Percentiles rank a stretch among this genome's conserved stretches.
Evolutionary conservation across 2,888 invertebrate genomes (phyloP).

Genomic region (Amblyteles armatorius): DNA sequence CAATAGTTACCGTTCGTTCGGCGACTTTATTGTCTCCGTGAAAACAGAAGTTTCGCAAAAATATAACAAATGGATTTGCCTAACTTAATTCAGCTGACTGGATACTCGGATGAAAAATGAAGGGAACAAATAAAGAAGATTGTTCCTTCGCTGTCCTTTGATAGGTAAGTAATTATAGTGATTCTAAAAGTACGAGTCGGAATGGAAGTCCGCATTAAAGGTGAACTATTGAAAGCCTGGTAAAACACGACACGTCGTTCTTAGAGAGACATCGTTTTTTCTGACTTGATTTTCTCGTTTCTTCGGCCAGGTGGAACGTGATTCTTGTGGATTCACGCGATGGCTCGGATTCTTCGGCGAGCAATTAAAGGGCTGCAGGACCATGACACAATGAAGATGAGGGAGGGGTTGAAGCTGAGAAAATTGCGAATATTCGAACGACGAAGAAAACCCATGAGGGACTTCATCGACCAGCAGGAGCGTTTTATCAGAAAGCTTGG

Average conservation of each 20-base stretch:
- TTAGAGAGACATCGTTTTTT: not conserved
- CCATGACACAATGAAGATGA: not conserved
- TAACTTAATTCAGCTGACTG: too few relatives aligned
- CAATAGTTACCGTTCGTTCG: conserved; percentile 31
- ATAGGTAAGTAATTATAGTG: too few relatives aligned
- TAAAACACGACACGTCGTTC: too few relatives aligned
- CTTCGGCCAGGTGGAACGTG: not conserved
- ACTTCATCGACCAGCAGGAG: not conserved
- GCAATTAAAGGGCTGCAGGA: not conserved
- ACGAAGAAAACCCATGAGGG: not conserved
- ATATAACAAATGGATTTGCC: not conserved
- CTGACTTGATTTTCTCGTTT: not conserved
- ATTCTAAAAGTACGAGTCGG: too few relatives aligned
- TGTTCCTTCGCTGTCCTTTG: too few relatives aligned
- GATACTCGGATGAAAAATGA: too few relatives aligned
- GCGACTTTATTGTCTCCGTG: not conserved
- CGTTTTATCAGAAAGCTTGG: not conserved
- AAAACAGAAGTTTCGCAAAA: conserved; percentile 32
- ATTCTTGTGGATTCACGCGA: not conserved
- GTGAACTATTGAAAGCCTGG: too few relatives aligned
- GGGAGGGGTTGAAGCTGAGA: too few relatives aligned
- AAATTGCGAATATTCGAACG: conserved; percentile 1
- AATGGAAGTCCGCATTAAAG: too few relatives aligned
- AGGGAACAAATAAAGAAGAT: too few relatives aligned
- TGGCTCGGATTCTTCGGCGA: not conserved